Conservation (phyloP, 2,797 vertebrate genomes). For the Clamator glandarius region DNA sequence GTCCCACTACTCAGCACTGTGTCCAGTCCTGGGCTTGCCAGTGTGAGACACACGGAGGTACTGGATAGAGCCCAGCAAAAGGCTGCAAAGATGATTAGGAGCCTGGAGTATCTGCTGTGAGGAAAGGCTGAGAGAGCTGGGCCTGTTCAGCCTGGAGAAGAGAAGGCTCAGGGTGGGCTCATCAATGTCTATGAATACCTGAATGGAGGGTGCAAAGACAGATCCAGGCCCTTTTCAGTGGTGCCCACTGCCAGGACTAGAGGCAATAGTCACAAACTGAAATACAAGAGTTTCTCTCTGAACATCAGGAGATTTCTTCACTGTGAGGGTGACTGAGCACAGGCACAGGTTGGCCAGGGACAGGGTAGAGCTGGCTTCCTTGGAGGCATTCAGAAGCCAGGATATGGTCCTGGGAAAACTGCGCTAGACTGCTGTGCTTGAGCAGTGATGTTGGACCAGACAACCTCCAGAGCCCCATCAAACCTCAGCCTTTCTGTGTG, state of each 20-base stretch:
- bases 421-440: not conserved
- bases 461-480: not conserved
- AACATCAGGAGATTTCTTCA: not conserved
- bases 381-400: not conserved
- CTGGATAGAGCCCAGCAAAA: not conserved
- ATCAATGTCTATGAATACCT: not conserved
- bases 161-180: not conserved
- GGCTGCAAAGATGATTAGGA: not conserved
- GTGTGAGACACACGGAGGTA: rapidly evolving
- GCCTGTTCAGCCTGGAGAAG: not conserved
- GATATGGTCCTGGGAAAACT: not conserved
- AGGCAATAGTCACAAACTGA: not conserved
- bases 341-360: not conserved
- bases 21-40: not conserved
- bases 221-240: not conserved
- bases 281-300: not conserved
- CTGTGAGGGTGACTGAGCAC: not conserved
- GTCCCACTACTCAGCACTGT: not conserved
- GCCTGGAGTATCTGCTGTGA: not conserved
- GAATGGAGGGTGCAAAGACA: not conserved
- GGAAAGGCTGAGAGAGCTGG: not conserved
- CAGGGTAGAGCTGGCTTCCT: not conserved
- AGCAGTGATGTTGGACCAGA: not conserved
- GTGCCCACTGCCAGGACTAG: not conserved
- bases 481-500: not conserved